Conservation (phyloP, 92 coral and sea anemone genomes). For the Porites divaricata region DNA sequence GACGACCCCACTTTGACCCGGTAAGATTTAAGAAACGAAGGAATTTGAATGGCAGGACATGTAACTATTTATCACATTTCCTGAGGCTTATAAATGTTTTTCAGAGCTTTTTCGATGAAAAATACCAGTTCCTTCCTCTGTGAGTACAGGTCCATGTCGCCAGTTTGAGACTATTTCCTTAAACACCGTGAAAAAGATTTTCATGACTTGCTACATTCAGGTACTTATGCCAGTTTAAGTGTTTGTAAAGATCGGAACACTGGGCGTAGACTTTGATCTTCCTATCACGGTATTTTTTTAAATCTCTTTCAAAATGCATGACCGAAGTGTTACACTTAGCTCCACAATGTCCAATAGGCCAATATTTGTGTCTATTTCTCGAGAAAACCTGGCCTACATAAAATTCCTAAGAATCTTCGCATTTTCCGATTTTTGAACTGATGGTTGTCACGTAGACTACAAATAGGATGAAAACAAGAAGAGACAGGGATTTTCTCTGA, state of each 20-base stretch:
- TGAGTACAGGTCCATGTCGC: not conserved
- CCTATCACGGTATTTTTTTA: constrained; percentile 1
- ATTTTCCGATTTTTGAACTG: constrained; percentile 18
- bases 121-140: not conserved
- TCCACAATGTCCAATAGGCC: constrained; percentile 28
- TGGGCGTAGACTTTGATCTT: constrained; percentile 37
- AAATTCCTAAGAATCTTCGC: constrained; percentile 35
- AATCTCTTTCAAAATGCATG: constrained; percentile 11
- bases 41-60: constrained; percentile 36
- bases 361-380: constrained; percentile 17
- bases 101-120: not conserved
- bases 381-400: not conserved
- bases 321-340: constrained; percentile 13
- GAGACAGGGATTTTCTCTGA: not conserved
- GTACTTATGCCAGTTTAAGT: constrained; percentile 7
- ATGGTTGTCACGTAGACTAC: constrained; percentile 11
- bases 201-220: constrained; percentile 31
- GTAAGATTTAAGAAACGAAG: constrained; percentile 28
- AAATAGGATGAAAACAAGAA: not conserved
- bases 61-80: constrained; percentile 45
- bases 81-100: not conserved
- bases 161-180: not conserved
- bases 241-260: constrained; percentile 38
- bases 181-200: constrained; percentile 2
- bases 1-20: constrained; percentile 32